These are phyloP conservation scores for Ephydatia muelleri DNA, from an alignment of 37 sponge, comb jelly and placozoan species.

Conservation along the genomic window DNA sequence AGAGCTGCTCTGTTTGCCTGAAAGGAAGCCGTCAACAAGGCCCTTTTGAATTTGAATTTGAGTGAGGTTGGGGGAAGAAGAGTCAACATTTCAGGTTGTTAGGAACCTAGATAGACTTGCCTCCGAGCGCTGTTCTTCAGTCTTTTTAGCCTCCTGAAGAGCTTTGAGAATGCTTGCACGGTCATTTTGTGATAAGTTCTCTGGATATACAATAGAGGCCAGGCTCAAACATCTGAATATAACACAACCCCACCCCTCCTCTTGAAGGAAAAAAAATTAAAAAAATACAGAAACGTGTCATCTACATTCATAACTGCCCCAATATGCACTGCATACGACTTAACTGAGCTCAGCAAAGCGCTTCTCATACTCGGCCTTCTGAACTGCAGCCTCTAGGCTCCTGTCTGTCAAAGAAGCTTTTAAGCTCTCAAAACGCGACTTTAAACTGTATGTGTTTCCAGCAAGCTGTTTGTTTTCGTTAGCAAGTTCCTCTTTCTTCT, in stretches of 20 bases:
- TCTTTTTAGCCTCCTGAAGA: constrained; percentile 13
- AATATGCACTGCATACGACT: not conserved
- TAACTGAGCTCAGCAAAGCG: constrained; percentile 4
- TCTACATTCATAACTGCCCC: not conserved
- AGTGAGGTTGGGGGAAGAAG: no score
- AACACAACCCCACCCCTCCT: no score
- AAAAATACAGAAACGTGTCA: no score
- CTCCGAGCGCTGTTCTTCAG: constrained; percentile 22
- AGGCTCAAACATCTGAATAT: no score
- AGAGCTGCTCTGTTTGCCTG: constrained; percentile 14
- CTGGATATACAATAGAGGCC: no score
- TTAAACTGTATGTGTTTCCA: not conserved
- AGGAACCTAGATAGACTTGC: not conserved
- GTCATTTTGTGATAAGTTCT: not conserved
- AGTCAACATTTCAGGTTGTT: no score
- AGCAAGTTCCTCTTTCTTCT: not conserved
- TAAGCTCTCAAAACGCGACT: not conserved
- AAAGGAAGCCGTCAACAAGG: constrained; percentile 36
- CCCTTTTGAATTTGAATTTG: constrained; percentile 12
- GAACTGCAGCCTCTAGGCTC: not conserved
- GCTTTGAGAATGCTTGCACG: constrained; percentile 5
- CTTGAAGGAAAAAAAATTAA: no score
- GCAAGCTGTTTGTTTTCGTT: constrained; percentile 5
- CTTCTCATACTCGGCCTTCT: constrained; percentile 18
- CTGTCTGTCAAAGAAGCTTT: not conserved